phyloP scores from a whole-genome alignment of 2,113 vertebrate genomes.

The Mionectes macconnelli region DNA sequence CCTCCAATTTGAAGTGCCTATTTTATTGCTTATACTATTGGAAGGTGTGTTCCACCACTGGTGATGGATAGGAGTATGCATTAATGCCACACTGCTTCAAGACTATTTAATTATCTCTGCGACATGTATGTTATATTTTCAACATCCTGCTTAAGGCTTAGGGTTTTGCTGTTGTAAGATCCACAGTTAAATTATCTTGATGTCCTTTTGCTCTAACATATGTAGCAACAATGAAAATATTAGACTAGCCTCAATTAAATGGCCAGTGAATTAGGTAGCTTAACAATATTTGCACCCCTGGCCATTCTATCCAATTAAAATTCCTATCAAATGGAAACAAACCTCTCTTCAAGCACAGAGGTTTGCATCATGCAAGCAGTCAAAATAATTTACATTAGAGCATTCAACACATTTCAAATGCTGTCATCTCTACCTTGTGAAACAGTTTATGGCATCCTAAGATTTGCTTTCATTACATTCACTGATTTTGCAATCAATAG shows the following conservation, averaged over 20 bases:
- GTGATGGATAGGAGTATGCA: constrained; percentile 15
- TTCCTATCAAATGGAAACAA: constrained; percentile 69
- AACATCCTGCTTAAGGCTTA: constrained; percentile 3
- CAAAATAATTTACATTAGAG: constrained; percentile 72
- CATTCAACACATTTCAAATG: constrained; percentile 64
- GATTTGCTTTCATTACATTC: constrained; percentile 41
- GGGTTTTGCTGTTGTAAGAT: constrained; percentile 34
- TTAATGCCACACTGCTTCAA: background rate
- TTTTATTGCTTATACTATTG: constrained; percentile 30
- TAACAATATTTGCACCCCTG: constrained; percentile 66
- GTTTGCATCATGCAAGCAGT: constrained; percentile 64
- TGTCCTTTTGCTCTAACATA: constrained; percentile 55
- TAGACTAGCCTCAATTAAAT: constrained; percentile 65
- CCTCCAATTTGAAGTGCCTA: constrained; percentile 42
- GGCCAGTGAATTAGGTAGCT: constrained; percentile 40
- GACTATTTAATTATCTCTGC: constrained; percentile 34
- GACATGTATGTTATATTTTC: constrained; percentile 15
- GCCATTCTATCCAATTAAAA: constrained; percentile 76
- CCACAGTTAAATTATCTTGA: constrained; percentile 55
- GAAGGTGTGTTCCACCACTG: constrained; percentile 6
- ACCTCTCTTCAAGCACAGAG: constrained; percentile 68
- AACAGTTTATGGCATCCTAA: constrained; percentile 50
- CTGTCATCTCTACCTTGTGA: constrained; percentile 51
- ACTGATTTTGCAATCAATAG: constrained; percentile 59
- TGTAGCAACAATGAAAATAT: constrained; percentile 59